Evolutionary conservation across 2,797 vertebrate species (phyloP).

Genomic region (Cottoperca gobio): DNA sequence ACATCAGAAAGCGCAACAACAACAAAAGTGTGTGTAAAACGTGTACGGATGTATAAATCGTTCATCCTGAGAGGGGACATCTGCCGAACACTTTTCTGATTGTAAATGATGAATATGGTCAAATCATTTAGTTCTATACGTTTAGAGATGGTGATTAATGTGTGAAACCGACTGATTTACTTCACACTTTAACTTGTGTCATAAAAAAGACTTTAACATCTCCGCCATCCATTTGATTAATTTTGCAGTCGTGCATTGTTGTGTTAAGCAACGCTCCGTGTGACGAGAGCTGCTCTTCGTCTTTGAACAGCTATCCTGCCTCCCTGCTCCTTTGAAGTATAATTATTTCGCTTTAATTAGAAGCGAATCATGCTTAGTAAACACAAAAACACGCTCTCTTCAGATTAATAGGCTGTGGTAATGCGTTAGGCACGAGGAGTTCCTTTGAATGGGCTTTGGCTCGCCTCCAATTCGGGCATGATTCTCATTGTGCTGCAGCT

Average conservation of each 20-base stretch:
- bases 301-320: conserved; percentile 89
- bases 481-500: conserved; percentile 74
- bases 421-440: conserved; percentile 70
- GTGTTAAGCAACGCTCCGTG: conserved; percentile 86
- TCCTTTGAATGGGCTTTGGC: conserved; percentile 77
- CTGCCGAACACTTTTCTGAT: neutral
- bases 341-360: conserved; percentile 98
- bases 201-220: conserved; percentile 41
- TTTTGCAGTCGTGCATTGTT: conserved; percentile 54
- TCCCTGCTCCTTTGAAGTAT: conserved; percentile 92
- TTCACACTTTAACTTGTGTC: neutral
- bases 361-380: conserved; percentile 95
- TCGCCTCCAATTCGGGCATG: conserved; percentile 66
- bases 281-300: conserved; percentile 84
- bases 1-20: neutral
- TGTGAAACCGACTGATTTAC: conserved; percentile 21
- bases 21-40: neutral
- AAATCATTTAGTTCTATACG: neutral
- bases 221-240: conserved; percentile 45
- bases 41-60: neutral
- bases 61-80: neutral
- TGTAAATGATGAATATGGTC: neutral
- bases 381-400: conserved; percentile 86
- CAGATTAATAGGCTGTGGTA: conserved; percentile 76
- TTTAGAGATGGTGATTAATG: conserved; percentile 27